These are phyloP conservation scores for Mesoclemmys tuberculata DNA, from an alignment of 2,113 vertebrate species.

Conservation along the genomic window DNA sequence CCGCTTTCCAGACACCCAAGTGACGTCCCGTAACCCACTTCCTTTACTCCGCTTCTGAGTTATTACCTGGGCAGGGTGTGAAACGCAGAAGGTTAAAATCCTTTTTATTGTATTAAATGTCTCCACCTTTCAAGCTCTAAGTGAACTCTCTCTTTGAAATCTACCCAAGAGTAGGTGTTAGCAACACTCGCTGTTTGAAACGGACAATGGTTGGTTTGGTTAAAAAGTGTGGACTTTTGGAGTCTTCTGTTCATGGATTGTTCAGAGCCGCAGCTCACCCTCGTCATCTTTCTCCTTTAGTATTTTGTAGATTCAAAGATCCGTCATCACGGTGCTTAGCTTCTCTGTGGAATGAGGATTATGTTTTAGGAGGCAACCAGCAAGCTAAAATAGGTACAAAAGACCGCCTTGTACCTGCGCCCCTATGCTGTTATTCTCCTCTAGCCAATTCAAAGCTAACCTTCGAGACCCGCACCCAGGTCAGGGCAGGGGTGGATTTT, in stretches of 20 bases:
- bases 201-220: neutral
- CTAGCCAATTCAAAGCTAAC: rapidly evolving
- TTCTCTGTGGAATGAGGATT: neutral
- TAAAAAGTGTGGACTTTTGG: neutral
- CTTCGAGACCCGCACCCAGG: rapidly evolving
- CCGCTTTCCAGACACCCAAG: neutral
- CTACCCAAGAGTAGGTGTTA: neutral
- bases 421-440: neutral
- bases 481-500: rapidly evolving
- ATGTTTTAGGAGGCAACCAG: neutral
- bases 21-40: neutral
- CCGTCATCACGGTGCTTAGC: rapidly evolving
- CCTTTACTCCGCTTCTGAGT: neutral
- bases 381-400: rapidly evolving
- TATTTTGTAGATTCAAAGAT: neutral
- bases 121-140: neutral
- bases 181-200: neutral
- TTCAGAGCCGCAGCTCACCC: neutral
- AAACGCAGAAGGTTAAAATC: neutral
- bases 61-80: neutral
- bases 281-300: neutral
- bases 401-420: rapidly evolving
- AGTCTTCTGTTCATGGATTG: neutral
- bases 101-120: neutral
- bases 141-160: neutral